Evolutionary conservation across 2,888 invertebrate species (phyloP), one percentile per base, ranked within the genome.

Genomic region (Carabus problematicus): DNA sequence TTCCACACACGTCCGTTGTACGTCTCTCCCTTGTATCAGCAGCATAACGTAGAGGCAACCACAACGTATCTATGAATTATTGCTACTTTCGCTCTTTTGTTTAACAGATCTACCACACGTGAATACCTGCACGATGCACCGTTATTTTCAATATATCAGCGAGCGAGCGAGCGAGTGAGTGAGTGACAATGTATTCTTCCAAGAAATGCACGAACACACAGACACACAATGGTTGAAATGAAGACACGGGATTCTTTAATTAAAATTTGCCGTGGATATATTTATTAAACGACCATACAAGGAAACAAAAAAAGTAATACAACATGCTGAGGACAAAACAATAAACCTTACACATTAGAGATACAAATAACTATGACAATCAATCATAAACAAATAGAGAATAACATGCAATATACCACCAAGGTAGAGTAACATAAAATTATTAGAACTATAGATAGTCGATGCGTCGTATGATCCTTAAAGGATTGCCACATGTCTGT

Each of bases 11-110:
- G 64, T 54, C 19, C 64, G 41, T 12, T n/a, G 75, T 79, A 78
- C 78, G 79, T 79, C 75, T 74, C 49, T 11, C 1, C 55, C 12
- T 6, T 47, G 40, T 63, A n/a, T n/a, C 11, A 41, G 29, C 29
- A 2, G 29, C 60, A 42, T 42, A 47, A n/a, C 47, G 47, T 47
- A 16, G 47, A 1, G 19, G 49, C 61, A 18, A 62, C 62, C 62
- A 49, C 39, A 52, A 52, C 49, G 61, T n/a, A n/a, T n/a, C n/a
- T 29, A 29, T 29, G 29, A 29, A 29, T 29, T 29, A 29, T 29
- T 29, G 29, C 8, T 12, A 52, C 1, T 16, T 52, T 52, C 14
- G 11, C 52, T 16, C 16, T 52, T 52, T 9, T 29, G 52, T 16
- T 52, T 52, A 52, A 9, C 19, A 14, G 16, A 52, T 16, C 18